phyloP scores from a whole-genome alignment of 2,113 vertebrate species.

The Trochalopteron elliotii region DNA sequence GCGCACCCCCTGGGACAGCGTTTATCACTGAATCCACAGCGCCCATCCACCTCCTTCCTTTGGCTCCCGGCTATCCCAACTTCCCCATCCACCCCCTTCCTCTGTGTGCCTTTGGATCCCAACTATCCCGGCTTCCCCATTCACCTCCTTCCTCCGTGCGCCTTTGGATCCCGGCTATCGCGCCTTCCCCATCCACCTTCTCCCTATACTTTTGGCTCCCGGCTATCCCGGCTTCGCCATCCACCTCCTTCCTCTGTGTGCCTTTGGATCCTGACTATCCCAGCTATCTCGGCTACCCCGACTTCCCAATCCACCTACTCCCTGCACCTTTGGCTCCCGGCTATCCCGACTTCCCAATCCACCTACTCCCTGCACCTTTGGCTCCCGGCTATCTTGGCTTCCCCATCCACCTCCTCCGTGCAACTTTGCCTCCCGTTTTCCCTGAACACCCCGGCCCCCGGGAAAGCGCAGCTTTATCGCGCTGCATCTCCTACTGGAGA shows the following conservation, averaged over 20 bases:
- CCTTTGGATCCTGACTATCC: neutral
- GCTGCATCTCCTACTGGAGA: accelerated
- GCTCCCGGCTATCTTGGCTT: too few species aligned
- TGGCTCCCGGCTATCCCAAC: neutral
- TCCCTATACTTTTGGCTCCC: accelerated
- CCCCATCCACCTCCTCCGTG: too few species aligned
- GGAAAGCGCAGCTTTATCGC: neutral
- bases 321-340: neutral
- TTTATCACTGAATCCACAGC: neutral
- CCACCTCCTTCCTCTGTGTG: neutral
- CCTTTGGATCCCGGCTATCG: neutral
- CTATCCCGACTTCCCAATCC: neutral
- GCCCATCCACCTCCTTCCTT: neutral
- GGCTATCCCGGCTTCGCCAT: neutral
- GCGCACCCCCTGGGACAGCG: accelerated
- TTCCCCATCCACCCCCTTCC: neutral
- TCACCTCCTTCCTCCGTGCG: neutral
- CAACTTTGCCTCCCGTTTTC: neutral
- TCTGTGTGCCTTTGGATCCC: accelerated
- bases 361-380: too few species aligned
- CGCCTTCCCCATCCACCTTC: neutral
- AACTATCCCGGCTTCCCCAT: neutral
- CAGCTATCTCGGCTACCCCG: neutral
- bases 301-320: too few species aligned
- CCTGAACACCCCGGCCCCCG: neutral